Percentiles rank a stretch among this genome's conserved stretches.
These are phyloP conservation scores for Stichodactyla mertensii DNA, from an alignment of 64 coral and sea anemone genomes.

Conservation along the genomic window DNA sequence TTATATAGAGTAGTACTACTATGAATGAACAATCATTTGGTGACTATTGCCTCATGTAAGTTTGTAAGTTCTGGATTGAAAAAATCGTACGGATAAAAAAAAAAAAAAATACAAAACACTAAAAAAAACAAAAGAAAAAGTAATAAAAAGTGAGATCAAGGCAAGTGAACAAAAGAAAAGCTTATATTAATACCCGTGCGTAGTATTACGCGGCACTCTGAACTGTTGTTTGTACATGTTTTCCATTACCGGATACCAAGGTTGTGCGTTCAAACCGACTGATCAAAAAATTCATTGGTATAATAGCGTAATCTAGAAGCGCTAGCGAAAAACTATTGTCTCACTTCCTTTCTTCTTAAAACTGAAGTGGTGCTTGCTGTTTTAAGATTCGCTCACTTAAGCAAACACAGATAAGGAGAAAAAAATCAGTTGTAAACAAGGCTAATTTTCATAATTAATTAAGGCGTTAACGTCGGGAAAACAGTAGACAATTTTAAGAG, in stretches of 20 bases:
- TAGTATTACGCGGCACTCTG: neutral
- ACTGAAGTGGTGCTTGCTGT: neutral
- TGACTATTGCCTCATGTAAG: too few relatives aligned
- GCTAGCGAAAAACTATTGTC: neutral
- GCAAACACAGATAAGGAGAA: neutral
- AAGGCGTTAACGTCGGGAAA: neutral
- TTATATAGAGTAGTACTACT: too few relatives aligned
- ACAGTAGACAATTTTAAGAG: neutral
- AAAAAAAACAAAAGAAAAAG: neutral
- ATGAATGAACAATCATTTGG: too few relatives aligned
- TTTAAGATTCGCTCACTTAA: neutral
- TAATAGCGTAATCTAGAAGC: neutral
- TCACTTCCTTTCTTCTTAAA: neutral
- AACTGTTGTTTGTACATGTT: neutral
- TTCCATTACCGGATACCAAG: conserved; percentile 6
- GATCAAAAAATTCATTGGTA: neutral
- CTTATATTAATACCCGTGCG: neutral
- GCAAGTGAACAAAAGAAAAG: neutral
- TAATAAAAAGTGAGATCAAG: neutral
- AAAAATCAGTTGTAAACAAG: neutral
- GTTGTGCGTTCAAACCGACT: neutral
- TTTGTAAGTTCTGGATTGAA: neutral
- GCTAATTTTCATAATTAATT: conserved; percentile 11
- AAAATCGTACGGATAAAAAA: neutral
- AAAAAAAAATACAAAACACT: neutral